Conservation (phyloP, 2,797 vertebrate species). For the Eulemur coronatus region DNA sequence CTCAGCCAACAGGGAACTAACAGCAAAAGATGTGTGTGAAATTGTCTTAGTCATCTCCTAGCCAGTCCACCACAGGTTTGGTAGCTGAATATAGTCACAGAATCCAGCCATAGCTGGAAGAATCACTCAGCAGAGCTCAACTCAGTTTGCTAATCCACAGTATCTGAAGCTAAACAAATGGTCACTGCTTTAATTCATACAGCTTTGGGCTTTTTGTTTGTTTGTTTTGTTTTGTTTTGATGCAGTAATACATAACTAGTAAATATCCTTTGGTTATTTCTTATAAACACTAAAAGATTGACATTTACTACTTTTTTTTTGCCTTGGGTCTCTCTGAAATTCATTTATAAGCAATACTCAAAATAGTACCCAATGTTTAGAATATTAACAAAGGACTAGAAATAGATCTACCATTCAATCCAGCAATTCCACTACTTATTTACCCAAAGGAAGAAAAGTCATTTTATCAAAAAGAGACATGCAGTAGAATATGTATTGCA, state of each 20-base stretch:
- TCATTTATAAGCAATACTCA: not conserved
- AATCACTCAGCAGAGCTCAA: not conserved
- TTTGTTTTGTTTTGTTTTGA: not conserved
- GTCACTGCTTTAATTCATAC: not conserved
- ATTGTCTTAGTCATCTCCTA: not conserved
- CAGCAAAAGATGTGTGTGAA: not conserved
- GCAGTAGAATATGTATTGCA: too few species aligned
- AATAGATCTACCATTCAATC: too few species aligned
- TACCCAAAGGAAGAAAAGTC: too few species aligned
- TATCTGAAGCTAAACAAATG: not conserved
- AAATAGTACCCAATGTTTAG: not conserved
- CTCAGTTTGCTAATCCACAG: not conserved
- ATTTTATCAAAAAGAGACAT: too few species aligned
- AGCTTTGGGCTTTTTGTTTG: not conserved
- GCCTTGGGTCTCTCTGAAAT: not conserved
- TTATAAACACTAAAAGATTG: not conserved
- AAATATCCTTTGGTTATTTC: not conserved
- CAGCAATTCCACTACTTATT: too few species aligned
- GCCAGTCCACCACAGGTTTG: rapidly evolving
- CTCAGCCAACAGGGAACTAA: not conserved
- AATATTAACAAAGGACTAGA: not conserved
- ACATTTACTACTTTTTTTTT: not conserved
- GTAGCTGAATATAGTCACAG: rapidly evolving
- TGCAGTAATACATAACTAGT: not conserved
- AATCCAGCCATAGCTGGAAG: not conserved